Base-by-base conservation (phyloP, 2,797 vertebrate genomes). In the Parambassis ranga region DNA sequence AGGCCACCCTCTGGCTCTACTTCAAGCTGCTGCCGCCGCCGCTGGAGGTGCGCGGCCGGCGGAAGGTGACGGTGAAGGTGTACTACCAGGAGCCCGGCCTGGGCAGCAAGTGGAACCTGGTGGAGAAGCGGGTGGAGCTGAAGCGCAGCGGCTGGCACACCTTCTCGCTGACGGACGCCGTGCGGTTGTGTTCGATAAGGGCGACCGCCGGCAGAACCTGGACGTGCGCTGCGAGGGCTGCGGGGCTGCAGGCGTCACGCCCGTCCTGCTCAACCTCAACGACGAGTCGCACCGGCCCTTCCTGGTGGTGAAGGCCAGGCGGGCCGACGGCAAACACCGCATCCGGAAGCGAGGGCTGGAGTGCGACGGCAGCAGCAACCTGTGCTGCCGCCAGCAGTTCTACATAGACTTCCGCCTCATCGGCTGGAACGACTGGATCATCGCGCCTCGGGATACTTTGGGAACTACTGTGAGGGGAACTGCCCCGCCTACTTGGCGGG, bases 391-490 rank as follows among this genome's bases (percentile, higher is more conserved):
- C 48, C 95, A 96, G 86, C 96, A 98, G 91, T 98, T 98, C 92
- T 98, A 95, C 92, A 97, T 98, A 55, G 97, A 98, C 91, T 98
- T 98, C 88, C 93, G 95, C 69, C 94, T 96, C 82, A 98, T 98
- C 24, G 96, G 97, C 79, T 98, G 97, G 97, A 98, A 94, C 65
- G 96, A 98, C 90, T 98, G 97, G 97, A 98, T 98, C 95, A 98
- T 98, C 38, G 97, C 97, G 0, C 97, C 97, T 92, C 94, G 0
- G 97, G 96, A 19, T 98, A 98, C 92, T 97, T 91, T 39, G 97
- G 96, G 81, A 99, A 98, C 94, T 98, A 98, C 90, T 99, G 97
- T 67, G 96, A 98, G 90, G 97, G 97, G 61, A 96, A 90, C 89
- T 99, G 97, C 78, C 97, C 97, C 0, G 94, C 96, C 38, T 98